Evolutionary conservation across 2,797 vertebrate genomes (phyloP).

Genomic region (Craterocephalus amniculus): DNA sequence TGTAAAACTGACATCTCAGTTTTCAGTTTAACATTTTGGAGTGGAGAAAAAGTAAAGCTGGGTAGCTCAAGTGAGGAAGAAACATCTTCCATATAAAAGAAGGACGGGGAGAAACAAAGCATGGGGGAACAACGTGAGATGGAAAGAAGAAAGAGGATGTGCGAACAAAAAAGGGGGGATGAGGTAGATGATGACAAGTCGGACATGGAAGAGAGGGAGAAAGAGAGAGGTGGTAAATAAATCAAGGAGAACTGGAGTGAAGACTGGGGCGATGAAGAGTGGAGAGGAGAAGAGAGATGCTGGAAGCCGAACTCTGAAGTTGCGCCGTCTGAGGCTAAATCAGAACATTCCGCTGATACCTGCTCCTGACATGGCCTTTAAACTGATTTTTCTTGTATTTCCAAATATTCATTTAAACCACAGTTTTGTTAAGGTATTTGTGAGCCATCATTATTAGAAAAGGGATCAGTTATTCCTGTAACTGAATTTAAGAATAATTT

Average conservation of each 20-base stretch:
- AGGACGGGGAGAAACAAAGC: background rate
- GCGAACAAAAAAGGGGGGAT: conserved; percentile 23
- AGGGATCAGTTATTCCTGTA: conserved; percentile 25
- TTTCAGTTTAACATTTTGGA: conserved; percentile 78
- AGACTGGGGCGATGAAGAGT: conserved; percentile 34
- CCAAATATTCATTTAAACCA: conserved; percentile 25
- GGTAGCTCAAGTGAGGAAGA: conserved; percentile 68
- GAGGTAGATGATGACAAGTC: conserved; percentile 58
- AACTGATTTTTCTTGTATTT: conserved; percentile 38
- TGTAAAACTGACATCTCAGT: conserved; percentile 75
- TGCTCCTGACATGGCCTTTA: conserved; percentile 70
- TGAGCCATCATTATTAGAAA: conserved; percentile 26
- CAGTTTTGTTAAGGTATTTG: conserved; percentile 45
- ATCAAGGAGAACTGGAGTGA: conserved; percentile 63
- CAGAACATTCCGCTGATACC: conserved; percentile 75
- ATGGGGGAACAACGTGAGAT: conserved; percentile 42
- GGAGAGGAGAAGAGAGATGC: conserved; percentile 37
- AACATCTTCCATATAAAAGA: conserved; percentile 66
- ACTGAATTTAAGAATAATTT: conserved; percentile 37
- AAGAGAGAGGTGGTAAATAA: conserved; percentile 45
- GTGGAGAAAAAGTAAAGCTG: conserved; percentile 74
- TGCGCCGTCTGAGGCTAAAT: conserved; percentile 66
- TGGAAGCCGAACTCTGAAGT: conserved; percentile 62
- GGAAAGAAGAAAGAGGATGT: conserved; percentile 56
- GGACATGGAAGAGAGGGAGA: conserved; percentile 41